Base-by-base conservation (phyloP, 2,797 vertebrate genomes). In the Sparus aurata region DNA sequence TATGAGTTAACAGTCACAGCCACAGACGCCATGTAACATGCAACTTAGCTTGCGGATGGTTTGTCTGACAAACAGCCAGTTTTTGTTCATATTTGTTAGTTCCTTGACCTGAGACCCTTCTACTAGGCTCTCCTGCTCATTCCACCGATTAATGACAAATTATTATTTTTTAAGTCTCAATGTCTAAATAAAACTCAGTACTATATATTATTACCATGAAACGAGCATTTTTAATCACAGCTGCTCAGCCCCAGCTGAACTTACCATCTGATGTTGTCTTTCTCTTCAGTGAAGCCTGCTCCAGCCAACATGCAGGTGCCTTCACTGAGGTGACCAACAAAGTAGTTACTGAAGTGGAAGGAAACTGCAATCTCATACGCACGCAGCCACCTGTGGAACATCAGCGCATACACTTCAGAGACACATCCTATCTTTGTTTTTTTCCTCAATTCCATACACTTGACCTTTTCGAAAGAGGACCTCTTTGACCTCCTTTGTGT, bases 321-420 rank as follows among this genome's bases (percentile, higher is more conserved):
- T 89, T 98, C 97, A 0, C 97, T 98, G 25, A 99, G 94, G 85
- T 97, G 97, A 59, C 97, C 96, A 90, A 99, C 97, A 60, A 98
- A 99, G 92, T 97, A 99, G 91, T 97, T 98, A 85, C 98, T 99
- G 94, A 98, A 98, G 96, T 98, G 98, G 95, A 99, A 99, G 64
- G 98, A 99, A 47, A 97, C 90, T 0, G 97, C 96, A 10, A 95
- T 98, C 94, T 98, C 97, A 9, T 98, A 98, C 38, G 97, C 97
- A 6, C 87, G 92, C 22, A 98, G 94, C 97, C 98, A 99, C 93
- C 97, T 99, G 89, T 7, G 34, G 8, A 34, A 53, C 73, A 81
- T 78, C 41, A 90, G 61, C 50, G 49, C 30, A 84, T 4, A 67
- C 8, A 25, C 53, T 54, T 46, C 45, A 70, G 1, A 73, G 8